Evolutionary conservation across 1,140 invertebrate genomes (phyloP).

Genomic region (Drosophila leontia): DNA sequence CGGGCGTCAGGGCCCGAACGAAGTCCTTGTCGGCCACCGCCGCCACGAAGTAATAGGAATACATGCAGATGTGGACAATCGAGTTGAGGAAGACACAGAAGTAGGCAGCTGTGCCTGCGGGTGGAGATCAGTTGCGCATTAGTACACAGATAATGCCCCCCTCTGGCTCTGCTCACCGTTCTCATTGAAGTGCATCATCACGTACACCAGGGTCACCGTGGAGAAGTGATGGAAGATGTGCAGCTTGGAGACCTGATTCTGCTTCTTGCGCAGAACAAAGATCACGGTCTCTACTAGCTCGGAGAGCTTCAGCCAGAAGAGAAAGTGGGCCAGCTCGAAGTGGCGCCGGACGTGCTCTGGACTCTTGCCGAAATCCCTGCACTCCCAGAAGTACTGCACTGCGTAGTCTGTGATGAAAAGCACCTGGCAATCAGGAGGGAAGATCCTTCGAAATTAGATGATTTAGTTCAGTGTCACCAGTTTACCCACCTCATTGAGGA

Average conservation of each 20-base stretch:
- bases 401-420: slow-evolving; percentile 28
- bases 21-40: slow-evolving; percentile 88
- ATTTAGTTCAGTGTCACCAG: too few relatives aligned
- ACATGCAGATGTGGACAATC: slow-evolving; percentile 91
- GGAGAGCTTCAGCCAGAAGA: slow-evolving; percentile 87
- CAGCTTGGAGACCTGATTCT: slow-evolving; percentile 90
- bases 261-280: slow-evolving; percentile 92
- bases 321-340: slow-evolving; percentile 84
- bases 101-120: slow-evolving; percentile 90
- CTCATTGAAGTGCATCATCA: slow-evolving; percentile 87
- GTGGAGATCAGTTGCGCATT: neutral
- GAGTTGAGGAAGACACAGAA: slow-evolving; percentile 93
- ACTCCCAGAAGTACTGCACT: slow-evolving; percentile 64
- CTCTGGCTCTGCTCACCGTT: slow-evolving; percentile 42
- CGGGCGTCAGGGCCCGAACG: slow-evolving; percentile 62
- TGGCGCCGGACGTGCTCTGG: slow-evolving; percentile 25
- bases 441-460: neutral
- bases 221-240: slow-evolving; percentile 91
- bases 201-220: slow-evolving; percentile 91
- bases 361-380: slow-evolving; percentile 22
- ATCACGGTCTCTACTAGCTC: slow-evolving; percentile 91
- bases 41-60: slow-evolving; percentile 92
- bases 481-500: slow-evolving; percentile 59
- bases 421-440: slow-evolving; percentile 18
- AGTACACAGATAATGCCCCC: neutral